Conservation (phyloP, 2,113 vertebrate genomes). For the Taxidea taxus region DNA sequence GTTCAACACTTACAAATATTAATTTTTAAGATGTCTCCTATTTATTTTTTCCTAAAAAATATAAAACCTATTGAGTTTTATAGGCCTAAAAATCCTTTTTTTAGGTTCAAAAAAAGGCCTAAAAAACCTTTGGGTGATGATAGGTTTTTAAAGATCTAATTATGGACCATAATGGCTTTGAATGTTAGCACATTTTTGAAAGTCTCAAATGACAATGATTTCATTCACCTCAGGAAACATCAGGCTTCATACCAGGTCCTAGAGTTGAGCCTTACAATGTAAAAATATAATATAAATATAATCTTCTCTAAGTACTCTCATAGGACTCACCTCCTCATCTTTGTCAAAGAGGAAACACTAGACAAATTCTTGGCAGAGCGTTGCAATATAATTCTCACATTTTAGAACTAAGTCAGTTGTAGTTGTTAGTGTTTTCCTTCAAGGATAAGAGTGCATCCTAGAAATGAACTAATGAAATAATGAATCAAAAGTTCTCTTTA, state of each 20-base stretch:
- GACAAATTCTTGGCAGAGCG: not conserved
- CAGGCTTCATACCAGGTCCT: not conserved
- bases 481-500: not conserved
- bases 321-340: not conserved
- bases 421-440: not conserved
- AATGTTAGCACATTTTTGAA: not conserved
- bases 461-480: not conserved
- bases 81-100: not conserved
- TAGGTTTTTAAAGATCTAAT: not conserved
- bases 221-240: not conserved
- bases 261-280: not conserved
- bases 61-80: too few species aligned
- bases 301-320: not conserved
- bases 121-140: not conserved
- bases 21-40: not conserved
- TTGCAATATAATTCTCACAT: not conserved
- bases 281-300: not conserved
- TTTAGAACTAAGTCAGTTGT: not conserved
- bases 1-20: not conserved
- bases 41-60: not conserved
- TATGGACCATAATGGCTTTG: not conserved
- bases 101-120: not conserved
- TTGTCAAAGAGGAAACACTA: not conserved
- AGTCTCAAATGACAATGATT: not conserved
- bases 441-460: not conserved